A percentile compares a stretch with the other conserved stretches of the same genome.
phyloP scores from a whole-genome alignment of 2,113 vertebrate species.

The Sinocyclocheilus grahami region DNA sequence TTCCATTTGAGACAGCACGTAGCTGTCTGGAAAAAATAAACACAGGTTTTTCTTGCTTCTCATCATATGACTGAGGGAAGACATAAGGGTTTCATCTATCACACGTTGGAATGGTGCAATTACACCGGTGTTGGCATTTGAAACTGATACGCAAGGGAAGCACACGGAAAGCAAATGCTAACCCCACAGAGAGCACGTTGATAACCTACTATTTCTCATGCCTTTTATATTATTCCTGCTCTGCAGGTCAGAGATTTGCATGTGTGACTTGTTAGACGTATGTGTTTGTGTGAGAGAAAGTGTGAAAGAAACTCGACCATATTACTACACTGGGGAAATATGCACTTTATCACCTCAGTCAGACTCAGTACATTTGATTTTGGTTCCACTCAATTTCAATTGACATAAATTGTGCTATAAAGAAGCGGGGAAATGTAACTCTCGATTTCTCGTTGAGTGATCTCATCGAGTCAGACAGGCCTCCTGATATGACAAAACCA shows the following conservation, averaged over 20 bases:
- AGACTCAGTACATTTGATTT: constrained; percentile 64
- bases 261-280: constrained; percentile 22
- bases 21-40: constrained; percentile 56
- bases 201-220: constrained; percentile 48
- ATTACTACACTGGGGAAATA: constrained; percentile 69
- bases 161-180: constrained; percentile 38
- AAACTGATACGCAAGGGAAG: constrained; percentile 53
- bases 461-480: constrained; percentile 56
- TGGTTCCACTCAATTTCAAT: constrained; percentile 65
- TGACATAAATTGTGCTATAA: constrained; percentile 66
- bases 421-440: constrained; percentile 45
- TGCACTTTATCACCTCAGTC: constrained; percentile 68
- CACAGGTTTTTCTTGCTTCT: constrained; percentile 45
- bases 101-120: constrained; percentile 54
- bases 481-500: constrained; percentile 56
- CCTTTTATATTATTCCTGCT: constrained; percentile 34
- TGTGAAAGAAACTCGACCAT: constrained; percentile 31
- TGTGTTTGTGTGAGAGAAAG: constrained; percentile 6
- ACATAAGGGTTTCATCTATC: constrained; percentile 50
- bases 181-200: constrained; percentile 28
- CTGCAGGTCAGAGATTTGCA: constrained; percentile 40
- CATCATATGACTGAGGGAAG: constrained; percentile 41
- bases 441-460: constrained; percentile 62
- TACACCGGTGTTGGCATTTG: constrained; percentile 51
- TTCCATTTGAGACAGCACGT: constrained; percentile 57